A percentile compares a stretch with the other conserved stretches of the same genome.
Conservation (phyloP, 2,797 vertebrate species). For the Phoeniculus purpureus region DNA sequence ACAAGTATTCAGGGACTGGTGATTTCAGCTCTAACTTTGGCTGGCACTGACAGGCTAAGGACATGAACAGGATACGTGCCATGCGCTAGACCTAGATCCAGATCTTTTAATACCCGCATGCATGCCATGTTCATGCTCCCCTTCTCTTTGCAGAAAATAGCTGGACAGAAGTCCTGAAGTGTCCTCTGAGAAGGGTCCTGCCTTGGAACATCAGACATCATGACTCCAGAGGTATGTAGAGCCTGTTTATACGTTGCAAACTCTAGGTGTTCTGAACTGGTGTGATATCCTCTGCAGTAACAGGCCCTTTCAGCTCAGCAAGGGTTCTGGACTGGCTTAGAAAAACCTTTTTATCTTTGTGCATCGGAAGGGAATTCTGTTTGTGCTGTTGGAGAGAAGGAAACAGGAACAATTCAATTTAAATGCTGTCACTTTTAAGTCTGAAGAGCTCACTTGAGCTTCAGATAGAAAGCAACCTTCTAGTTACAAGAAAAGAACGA, state of each 20-base stretch:
- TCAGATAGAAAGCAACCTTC: neutral
- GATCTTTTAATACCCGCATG: neutral
- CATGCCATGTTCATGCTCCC: rapidly evolving
- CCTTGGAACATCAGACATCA: neutral
- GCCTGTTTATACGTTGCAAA: neutral
- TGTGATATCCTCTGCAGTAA: neutral
- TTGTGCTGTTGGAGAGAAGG: neutral
- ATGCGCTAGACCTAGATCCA: neutral
- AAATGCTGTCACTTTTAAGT: constrained; percentile 7
- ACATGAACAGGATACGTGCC: neutral
- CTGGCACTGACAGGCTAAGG: neutral
- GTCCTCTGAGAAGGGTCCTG: neutral
- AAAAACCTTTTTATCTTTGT: neutral
- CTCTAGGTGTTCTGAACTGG: neutral
- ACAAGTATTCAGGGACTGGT: neutral
- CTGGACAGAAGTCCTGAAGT: neutral
- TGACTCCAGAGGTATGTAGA: neutral
- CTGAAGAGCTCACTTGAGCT: neutral
- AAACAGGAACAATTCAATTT: neutral
- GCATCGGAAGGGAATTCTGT: neutral
- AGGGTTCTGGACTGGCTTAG: neutral
- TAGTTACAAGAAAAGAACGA: neutral
- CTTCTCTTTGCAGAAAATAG: neutral
- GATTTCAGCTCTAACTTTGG: neutral
- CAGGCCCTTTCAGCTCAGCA: neutral